Percentiles rank a stretch among this genome's conserved stretches.
phyloP scores from a whole-genome alignment of 2,797 vertebrate genomes.

The Gymnodraco acuticeps region DNA sequence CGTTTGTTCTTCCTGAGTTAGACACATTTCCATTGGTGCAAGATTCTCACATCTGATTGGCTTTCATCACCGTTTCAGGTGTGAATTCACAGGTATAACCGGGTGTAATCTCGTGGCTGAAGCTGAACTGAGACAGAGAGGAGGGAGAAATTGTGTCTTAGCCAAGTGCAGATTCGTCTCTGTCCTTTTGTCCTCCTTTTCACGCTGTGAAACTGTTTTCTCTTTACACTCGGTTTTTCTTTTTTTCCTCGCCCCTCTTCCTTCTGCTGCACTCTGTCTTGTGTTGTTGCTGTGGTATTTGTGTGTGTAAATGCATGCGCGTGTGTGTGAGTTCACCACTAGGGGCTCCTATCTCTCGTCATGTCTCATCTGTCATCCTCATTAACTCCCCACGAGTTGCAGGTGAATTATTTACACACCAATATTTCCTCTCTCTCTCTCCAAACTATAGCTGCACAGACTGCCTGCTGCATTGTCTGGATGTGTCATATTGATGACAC shows the following conservation, averaged over 20 bases:
- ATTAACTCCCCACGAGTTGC: slow-evolving; percentile 63
- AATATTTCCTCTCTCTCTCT: slow-evolving; percentile 29
- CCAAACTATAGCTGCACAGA: slow-evolving; percentile 13
- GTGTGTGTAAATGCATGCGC: slow-evolving; percentile 30
- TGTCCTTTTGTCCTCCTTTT: slow-evolving; percentile 39
- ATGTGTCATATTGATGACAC: slow-evolving; percentile 43
- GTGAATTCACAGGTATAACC: slow-evolving; percentile 66
- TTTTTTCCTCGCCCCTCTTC: not conserved
- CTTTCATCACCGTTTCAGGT: slow-evolving; percentile 66
- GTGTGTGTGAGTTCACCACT: slow-evolving; percentile 10
- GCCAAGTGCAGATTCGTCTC: slow-evolving; percentile 48
- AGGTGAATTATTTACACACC: slow-evolving; percentile 69
- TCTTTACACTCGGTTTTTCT: slow-evolving; percentile 18
- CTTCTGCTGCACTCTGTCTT: slow-evolving; percentile 21
- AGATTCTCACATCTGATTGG: slow-evolving; percentile 70
- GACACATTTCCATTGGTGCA: slow-evolving; percentile 26
- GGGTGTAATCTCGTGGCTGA: slow-evolving; percentile 43
- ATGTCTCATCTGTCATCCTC: slow-evolving; percentile 75
- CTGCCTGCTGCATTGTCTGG: slow-evolving; percentile 18
- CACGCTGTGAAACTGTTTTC: slow-evolving; percentile 15
- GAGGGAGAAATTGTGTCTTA: slow-evolving; percentile 13
- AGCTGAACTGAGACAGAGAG: slow-evolving; percentile 36
- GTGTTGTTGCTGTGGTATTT: slow-evolving; percentile 24
- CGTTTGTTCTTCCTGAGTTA: slow-evolving; percentile 26
- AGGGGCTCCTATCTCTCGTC: slow-evolving; percentile 50